Base-by-base conservation (phyloP, 2,888 invertebrate species). In the Galerucella calmariensis region DNA sequence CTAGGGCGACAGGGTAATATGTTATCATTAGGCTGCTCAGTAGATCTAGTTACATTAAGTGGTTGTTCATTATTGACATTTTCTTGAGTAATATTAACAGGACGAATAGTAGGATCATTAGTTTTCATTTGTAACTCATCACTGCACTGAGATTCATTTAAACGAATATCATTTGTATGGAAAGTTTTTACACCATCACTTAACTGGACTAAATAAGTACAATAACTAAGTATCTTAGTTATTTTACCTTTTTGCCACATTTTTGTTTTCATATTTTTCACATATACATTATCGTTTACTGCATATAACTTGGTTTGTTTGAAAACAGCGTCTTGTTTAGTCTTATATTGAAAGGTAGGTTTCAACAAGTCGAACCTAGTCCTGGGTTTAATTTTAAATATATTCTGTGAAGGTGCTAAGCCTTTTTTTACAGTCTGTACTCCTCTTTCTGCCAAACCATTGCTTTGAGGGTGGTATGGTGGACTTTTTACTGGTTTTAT, bases 371-470 rank as follows among this genome's bases (percentile, higher is more conserved):
- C 75, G 20, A 77, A 70, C 44, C 58, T 68, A 56, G 75, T 68
- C 61, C 75, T 73, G 12, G 74, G 77, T 69, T 59, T 59, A 12
- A 53, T 68, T 72, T 75, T 73, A 41, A 77, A 75, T 27, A 70
- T n/a, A 46, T 2, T 53, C 41, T 69, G 9, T 10, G 69, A 41
- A n/a, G 65, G 72, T 62, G 72, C 20, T 24, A 63, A 59, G 16
- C 35, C 73, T 46, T 78, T 79, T 74, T 82, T 80, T 12, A 81
- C 63, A 11, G 79, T 81, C 75, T 79, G 78, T 35, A 81, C 78
- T 20, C 72, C 70, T 20, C 76, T 44, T 67, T 82, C 79, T 20
- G 77, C 80, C 16, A 61, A 46, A 2, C 80, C 80, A 74, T 82
- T 81, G 44, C 72, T 71, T 69, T 77, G 76, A 14, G 80, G 79